Percentiles rank a stretch among this genome's conserved stretches.
Evolutionary conservation across 2,888 invertebrate species (phyloP).

Genomic region (Patella depressa): DNA sequence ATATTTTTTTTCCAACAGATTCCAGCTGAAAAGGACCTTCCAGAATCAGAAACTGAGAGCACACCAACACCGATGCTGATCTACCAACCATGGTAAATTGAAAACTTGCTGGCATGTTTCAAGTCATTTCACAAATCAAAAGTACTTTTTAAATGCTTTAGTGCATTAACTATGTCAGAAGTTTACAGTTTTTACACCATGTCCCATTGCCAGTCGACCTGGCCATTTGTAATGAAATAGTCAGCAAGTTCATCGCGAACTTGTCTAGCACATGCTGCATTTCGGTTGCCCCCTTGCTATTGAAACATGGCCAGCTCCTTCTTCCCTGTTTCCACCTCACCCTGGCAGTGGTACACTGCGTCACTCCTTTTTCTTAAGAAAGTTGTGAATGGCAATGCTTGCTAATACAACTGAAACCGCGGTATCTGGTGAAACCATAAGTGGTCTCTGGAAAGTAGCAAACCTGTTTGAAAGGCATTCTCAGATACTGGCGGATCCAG

Average conservation of each 20-base stretch:
- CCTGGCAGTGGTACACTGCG: constrained; percentile 14
- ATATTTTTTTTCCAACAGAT: too few relatives aligned
- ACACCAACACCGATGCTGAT: too few relatives aligned
- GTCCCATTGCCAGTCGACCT: constrained; percentile 20
- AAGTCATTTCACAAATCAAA: too few relatives aligned
- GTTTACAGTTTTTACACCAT: too few relatives aligned
- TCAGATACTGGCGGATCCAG: too few relatives aligned
- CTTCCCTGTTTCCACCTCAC: constrained; percentile 15
- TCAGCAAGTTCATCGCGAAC: neutral
- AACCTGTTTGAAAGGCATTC: constrained; percentile 27
- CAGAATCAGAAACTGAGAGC: too few relatives aligned
- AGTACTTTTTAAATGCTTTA: too few relatives aligned
- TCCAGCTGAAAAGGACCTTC: too few relatives aligned
- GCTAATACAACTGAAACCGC: constrained; percentile 20
- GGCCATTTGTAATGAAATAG: constrained; percentile 8
- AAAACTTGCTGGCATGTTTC: too few relatives aligned
- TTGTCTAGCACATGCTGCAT: neutral
- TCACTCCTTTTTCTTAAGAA: constrained; percentile 14
- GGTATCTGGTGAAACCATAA: constrained; percentile 24
- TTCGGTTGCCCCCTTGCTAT: neutral
- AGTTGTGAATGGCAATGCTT: constrained; percentile 27
- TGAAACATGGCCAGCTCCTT: neutral
- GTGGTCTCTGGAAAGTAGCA: constrained; percentile 13
- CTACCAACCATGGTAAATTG: too few relatives aligned
- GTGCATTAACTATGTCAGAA: too few relatives aligned